These are phyloP conservation scores for Cecropterus lyciades DNA, from an alignment of 1,140 invertebrate genomes.

Conservation along the genomic window DNA sequence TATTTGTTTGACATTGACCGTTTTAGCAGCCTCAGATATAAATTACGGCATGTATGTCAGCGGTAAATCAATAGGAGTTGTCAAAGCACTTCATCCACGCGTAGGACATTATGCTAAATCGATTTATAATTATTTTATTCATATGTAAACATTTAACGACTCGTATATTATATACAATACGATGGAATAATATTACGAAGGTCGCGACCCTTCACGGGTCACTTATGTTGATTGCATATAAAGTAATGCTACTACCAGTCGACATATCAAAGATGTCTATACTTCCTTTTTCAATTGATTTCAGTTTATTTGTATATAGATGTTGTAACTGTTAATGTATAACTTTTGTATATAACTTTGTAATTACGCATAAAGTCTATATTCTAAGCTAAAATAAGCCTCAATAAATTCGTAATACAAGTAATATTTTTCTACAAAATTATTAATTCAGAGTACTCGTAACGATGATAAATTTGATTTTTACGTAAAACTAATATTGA, in stretches of 20 bases:
- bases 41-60: not conserved
- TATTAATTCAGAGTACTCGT: no score
- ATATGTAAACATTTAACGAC: slow-evolving; percentile 10
- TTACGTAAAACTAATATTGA: no score
- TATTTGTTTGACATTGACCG: not conserved
- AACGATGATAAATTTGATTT: no score
- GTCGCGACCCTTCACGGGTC: slow-evolving; percentile 19
- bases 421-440: no score
- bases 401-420: no score
- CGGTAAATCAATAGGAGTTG: slow-evolving; percentile 11
- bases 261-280: no score
- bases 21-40: slow-evolving; percentile 2
- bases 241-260: slow-evolving; percentile 1
- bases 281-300: no score
- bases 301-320: no score
- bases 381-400: no score
- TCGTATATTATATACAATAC: slow-evolving; percentile 15
- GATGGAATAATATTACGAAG: slow-evolving; percentile 26
- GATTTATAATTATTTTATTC: slow-evolving; percentile 26
- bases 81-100: not conserved
- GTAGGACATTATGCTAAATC: slow-evolving; percentile 9
- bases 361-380: no score
- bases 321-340: no score
- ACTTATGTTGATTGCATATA: not conserved
- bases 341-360: no score